Percentiles rank a stretch among this genome's conserved stretches.
These are phyloP conservation scores for Nyctalus aviator DNA, from an alignment of 2,797 vertebrate genomes.

Conservation along the genomic window DNA sequence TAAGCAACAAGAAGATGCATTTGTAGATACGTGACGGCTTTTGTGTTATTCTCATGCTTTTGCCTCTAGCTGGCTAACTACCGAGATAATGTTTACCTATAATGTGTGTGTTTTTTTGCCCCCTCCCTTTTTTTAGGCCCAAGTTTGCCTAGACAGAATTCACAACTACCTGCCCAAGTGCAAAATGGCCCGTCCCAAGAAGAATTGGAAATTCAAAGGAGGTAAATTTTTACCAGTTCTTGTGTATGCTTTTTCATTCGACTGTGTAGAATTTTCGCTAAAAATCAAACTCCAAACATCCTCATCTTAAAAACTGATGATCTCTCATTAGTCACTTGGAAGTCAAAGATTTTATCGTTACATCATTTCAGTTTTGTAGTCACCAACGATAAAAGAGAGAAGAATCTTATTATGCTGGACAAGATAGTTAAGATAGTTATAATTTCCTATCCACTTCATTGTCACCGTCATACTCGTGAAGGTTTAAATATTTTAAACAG, in stretches of 20 bases:
- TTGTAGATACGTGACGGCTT: slow-evolving; percentile 77
- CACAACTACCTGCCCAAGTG: slow-evolving; percentile 92
- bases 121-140: slow-evolving; percentile 90
- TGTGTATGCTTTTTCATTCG: background rate
- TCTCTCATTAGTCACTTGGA: slow-evolving; percentile 28
- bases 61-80: slow-evolving; percentile 41
- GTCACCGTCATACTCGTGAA: background rate
- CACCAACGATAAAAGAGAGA: background rate
- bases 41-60: slow-evolving; percentile 80
- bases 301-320: background rate
- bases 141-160: slow-evolving; percentile 94
- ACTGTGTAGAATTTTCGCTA: background rate
- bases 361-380: background rate
- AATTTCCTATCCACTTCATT: background rate
- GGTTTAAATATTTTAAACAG: slow-evolving; percentile 17
- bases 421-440: slow-evolving; percentile 17
- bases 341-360: background rate
- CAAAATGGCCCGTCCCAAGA: slow-evolving; percentile 97
- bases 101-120: slow-evolving; percentile 49
- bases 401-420: background rate
- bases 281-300: background rate
- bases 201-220: slow-evolving; percentile 97
- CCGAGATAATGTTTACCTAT: slow-evolving; percentile 65
- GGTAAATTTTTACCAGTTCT: slow-evolving; percentile 86
- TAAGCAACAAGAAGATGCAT: slow-evolving; percentile 78